Evolutionary conservation across 2,888 invertebrate genomes (phyloP), one percentile per base, ranked within the genome.

Genomic region (Hydrotaea cyrtoneurina): DNA sequence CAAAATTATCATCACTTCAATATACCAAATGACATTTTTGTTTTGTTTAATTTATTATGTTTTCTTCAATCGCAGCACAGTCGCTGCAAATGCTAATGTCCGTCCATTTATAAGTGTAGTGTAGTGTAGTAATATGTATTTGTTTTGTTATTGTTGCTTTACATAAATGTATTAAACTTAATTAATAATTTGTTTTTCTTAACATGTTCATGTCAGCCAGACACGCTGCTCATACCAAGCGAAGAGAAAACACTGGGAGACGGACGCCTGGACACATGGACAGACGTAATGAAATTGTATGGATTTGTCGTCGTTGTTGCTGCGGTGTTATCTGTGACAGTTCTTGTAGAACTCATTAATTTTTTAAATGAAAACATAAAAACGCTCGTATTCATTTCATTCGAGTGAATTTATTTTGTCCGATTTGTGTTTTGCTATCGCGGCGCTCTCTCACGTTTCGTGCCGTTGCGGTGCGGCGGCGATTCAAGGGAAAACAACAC

Each of bases 291-390:
- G 69, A 69, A 69, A 69, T 46, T 75, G 75, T 66, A 81, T 78
- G 64, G 78, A 43, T 78, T 75, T 53, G 46, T 78, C 71, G 71
- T 66, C 39, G 39, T 69, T 69, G 15, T 72, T 19, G n/a, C 13
- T 73, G 55, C 2, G n/a, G 53, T 39, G 59, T 85, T 82, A 85
- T 85, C 85, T 74, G 77, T 80, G 82, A 82, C 82, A 80, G 73
- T 69, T 85, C 79, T 82, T 85, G 85, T 85, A 82, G 76, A 82
- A 85, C 80, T 82, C 85, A 85, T 85, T 85, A 85, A 85, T 83
- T 64, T 81, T 73, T 74, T 55, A 69, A 69, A 69, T 69, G 69
- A 69, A 69, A 69, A 69, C 69, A 69, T 69, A 69, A 43, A 39
- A 66, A 66, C 69, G 46, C 23, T 69, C 23, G 69, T 69, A 46